Evolutionary conservation across 1,140 invertebrate species (phyloP), one percentile per base, ranked within the genome.

Genomic region (Calliphora vicina): DNA sequence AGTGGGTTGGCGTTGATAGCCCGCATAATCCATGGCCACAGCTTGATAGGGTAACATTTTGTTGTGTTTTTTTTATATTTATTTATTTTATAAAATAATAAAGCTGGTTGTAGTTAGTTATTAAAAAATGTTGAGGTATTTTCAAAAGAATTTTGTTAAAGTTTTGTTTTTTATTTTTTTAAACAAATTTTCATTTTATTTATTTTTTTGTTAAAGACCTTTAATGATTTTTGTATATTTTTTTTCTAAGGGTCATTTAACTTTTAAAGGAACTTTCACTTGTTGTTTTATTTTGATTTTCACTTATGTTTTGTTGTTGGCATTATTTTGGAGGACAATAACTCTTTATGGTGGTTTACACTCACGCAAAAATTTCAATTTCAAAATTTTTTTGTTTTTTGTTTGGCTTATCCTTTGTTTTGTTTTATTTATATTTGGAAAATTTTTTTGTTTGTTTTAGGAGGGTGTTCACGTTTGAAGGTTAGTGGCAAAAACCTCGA

Each of bases 11-110:
- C 94, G 95, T 87, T 96, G 95, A 91, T 96, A 96, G 85, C 93
- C 93, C 86, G 95, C 95, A 91, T 96, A 97, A 94, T 97, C 96
- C 95, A 97, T 96, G 87, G 96, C 95, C 88, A 96, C 95, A 84
- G 94, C 93, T 91, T 96, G 96, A 91, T 97, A 97, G 84, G 96
- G 96, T 93, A 97, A 93, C 96, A 97, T 97, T 67, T n/a, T 84
- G 81, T 57, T 57, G 15, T 12, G 61, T 43, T 82, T 80, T 42
- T 61, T 29, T 84, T 25, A 15, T 50, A 17, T 57, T n/a, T 20
- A 26, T 25, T 73, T 76, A 27, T 74, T 42, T 76, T 29, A 29
- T 23, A 29, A 25, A 20, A 13, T 9, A 73, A 73, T 26, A 29
- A 17, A 43, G 35, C 27, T 73, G 13, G 61, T 23, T 10, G 9